These are phyloP conservation scores for Cacoxenus indagator DNA, from an alignment of 2,888 invertebrate species.

Conservation along the genomic window DNA sequence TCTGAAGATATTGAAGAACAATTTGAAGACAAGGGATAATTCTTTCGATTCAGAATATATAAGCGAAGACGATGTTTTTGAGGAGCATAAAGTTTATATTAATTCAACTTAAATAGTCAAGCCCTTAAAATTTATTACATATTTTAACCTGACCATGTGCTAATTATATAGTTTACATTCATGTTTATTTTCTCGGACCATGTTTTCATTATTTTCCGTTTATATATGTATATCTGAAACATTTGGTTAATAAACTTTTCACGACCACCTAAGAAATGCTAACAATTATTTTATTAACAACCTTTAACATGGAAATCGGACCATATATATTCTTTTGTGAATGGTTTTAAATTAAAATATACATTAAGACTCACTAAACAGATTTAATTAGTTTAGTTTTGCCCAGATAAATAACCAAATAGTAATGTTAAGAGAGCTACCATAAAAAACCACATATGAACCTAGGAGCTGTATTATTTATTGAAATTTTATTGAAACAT, in stretches of 20 bases:
- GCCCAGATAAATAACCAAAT: no score
- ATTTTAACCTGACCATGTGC: not conserved
- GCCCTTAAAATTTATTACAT: not conserved
- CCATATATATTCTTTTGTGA: no score
- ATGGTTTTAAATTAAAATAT: no score
- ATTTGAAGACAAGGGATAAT: not conserved
- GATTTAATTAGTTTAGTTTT: no score
- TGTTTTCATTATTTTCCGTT: not conserved
- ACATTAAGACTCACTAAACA: no score
- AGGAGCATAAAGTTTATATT: not conserved
- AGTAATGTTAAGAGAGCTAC: no score
- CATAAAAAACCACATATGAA: no score
- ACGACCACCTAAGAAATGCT: no score
- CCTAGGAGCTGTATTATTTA: no score
- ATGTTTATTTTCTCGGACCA: not conserved
- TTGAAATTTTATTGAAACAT: no score
- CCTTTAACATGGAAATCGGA: no score
- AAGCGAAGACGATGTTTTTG: not conserved
- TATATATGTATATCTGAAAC: not conserved
- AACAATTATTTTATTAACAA: no score
- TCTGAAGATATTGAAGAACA: not conserved
- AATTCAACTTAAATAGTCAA: not conserved
- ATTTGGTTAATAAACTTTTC: not conserved
- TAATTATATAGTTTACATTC: not conserved
- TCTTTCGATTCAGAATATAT: not conserved